Evolutionary conservation across 2,113 vertebrate genomes (phyloP).

Genomic region (Antidorcas marsupialis): DNA sequence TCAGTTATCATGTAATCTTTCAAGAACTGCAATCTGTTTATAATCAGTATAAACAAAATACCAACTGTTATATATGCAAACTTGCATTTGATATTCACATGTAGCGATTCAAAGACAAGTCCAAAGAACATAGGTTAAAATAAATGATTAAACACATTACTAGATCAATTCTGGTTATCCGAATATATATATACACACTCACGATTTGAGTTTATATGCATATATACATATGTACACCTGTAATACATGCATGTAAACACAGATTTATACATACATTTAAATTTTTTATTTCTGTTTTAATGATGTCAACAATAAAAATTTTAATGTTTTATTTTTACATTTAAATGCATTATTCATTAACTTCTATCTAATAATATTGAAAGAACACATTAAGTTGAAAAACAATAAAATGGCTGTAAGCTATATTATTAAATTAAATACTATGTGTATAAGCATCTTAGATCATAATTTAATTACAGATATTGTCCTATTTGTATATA

Average conservation of each 20-base stretch:
- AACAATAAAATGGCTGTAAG: not conserved
- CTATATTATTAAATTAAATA: not conserved
- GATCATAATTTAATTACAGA: not conserved
- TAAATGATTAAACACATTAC: not conserved
- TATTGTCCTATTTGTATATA: not conserved
- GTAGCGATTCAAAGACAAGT: not conserved
- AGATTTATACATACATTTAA: not conserved
- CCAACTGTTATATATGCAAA: not conserved
- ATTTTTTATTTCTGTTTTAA: not conserved
- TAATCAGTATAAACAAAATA: not conserved
- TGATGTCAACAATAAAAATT: not conserved
- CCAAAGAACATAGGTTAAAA: not conserved
- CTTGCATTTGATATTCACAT: not conserved
- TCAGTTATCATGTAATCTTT: not conserved
- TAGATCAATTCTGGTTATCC: not conserved
- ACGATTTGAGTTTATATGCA: not conserved
- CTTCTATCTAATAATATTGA: not conserved
- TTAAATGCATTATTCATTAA: not conserved
- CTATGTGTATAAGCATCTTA: not conserved
- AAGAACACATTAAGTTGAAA: not conserved
- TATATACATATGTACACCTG: not conserved
- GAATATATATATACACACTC: not conserved
- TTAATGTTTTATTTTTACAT: not conserved
- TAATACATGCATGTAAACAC: not conserved
- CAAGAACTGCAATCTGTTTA: not conserved